phyloP scores from a whole-genome alignment of 2,888 invertebrate genomes.

The Ctena decussata region DNA sequence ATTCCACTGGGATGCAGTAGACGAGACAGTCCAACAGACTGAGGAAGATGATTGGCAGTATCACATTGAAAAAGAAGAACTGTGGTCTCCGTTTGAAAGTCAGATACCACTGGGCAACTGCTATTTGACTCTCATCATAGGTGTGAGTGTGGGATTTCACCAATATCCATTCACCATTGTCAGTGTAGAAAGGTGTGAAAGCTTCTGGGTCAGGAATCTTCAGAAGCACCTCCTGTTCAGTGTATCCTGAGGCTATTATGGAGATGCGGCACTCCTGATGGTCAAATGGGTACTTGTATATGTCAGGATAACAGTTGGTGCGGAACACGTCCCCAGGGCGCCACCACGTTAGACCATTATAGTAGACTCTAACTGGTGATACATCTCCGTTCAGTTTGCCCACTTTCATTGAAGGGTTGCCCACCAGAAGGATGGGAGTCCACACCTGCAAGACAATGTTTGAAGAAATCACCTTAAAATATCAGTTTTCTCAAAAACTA shows the following conservation, averaged over 20 bases:
- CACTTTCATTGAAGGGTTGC: conserved; percentile 36
- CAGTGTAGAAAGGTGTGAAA: conserved; percentile 22
- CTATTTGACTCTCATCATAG: background rate
- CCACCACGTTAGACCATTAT: conserved; percentile 44
- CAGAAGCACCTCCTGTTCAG: conserved; percentile 25
- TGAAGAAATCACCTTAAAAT: no score
- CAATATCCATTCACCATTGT: conserved; percentile 53
- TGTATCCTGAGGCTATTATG: conserved; percentile 33
- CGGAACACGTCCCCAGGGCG: conserved; percentile 42
- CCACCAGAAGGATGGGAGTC: conserved; percentile 36
- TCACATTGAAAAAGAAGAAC: conserved; percentile 38
- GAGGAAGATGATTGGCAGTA: conserved; percentile 36
- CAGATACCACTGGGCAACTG: conserved; percentile 12
- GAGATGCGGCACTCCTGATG: conserved; percentile 34
- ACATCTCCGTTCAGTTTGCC: conserved; percentile 33
- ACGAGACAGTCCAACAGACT: conserved; percentile 29
- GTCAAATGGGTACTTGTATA: conserved; percentile 53
- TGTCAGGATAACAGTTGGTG: conserved; percentile 42
- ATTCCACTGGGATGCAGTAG: conserved; percentile 34
- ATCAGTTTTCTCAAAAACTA: no score
- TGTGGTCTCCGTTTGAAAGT: conserved; percentile 26
- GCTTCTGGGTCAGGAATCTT: conserved; percentile 4
- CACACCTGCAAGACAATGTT: conserved; percentile 38
- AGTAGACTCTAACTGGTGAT: conserved; percentile 29
- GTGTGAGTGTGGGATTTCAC: background rate